Evolutionary conservation across 2,888 invertebrate genomes (phyloP), one percentile per base, ranked within the genome.

Genomic region (Morpho deidamia): DNA sequence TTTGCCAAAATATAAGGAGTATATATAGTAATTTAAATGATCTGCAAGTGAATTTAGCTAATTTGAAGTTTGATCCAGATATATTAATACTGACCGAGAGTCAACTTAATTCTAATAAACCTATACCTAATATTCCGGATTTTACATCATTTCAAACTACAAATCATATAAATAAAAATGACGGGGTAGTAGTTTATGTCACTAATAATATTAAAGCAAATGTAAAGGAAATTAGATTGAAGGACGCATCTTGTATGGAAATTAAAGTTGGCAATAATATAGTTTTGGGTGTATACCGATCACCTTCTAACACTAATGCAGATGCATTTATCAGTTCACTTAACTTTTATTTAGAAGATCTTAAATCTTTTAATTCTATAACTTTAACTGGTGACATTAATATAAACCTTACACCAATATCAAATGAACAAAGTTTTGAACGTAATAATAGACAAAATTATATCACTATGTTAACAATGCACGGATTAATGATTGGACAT

Each of bases 61-160:
- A 9, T 2, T 34, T 57, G 7, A 45, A 48, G 3, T 41, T 55
- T 41, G 33, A 54, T 1, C 14, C 40, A 11, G 56, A 61, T 41
- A 8, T 61, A 8, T 47, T 56, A 3, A n/a, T 55, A 10, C 11
- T 59, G 10, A 61, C 55, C 5, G 59, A 61, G 53, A 58, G 61
- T 38, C 33, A 58, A 12, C n/a, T 61, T 7, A 55, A 40, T 34
- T 12, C 12, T 2, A 42, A 42, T 10, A 49, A 49, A 41, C 33
- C 42, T 11, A 8, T 42, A 8, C 42, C 46, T 2, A 10, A 23
- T 14, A 14, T 14, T 14, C 14, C 14, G 14, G 14, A 14, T 14
- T 14, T 2, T 14, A 14, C 14, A 14, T 14, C 14, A 14, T 11
- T 12, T 46, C 8, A 37, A 37, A 9, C 10, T 10, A 37, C 10